A percentile compares a stretch with the other conserved stretches of the same genome.
phyloP scores from a whole-genome alignment of 1,140 invertebrate species.

The Cryptotermes secundus region DNA sequence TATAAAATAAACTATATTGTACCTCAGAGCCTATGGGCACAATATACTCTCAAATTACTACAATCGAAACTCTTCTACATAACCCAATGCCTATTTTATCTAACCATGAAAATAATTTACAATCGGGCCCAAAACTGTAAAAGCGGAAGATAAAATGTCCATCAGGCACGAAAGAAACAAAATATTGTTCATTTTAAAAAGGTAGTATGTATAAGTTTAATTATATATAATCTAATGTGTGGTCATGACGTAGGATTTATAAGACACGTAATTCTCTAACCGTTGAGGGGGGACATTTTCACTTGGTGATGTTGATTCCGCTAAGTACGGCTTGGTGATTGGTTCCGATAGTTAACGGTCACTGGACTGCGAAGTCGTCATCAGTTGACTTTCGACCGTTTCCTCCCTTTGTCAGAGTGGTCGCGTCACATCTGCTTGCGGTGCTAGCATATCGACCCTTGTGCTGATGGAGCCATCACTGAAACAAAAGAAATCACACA shows the following conservation, averaged over 20 bases:
- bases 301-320: neutral
- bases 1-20: neutral
- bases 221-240: neutral
- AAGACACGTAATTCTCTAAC: neutral
- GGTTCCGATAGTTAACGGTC: conserved; percentile 44
- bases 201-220: neutral
- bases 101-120: conserved; percentile 2
- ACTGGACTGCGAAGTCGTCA: conserved; percentile 49
- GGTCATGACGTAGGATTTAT: neutral
- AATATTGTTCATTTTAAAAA: conserved; percentile 12
- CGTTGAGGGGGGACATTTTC: neutral
- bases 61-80: neutral
- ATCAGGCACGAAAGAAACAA: conserved; percentile 18
- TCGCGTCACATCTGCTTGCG: conserved; percentile 52
- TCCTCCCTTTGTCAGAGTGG: conserved; percentile 65
- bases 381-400: conserved; percentile 61
- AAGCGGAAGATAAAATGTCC: conserved; percentile 26
- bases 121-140: neutral
- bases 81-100: neutral
- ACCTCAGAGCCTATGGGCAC: too few species aligned
- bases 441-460: conserved; percentile 59
- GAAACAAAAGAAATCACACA: conserved; percentile 43
- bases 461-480: conserved; percentile 65
- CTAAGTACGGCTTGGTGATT: neutral
- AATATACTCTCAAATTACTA: neutral